Conservation (phyloP, 2,888 invertebrate genomes). For the Noctua fimbriata region DNA sequence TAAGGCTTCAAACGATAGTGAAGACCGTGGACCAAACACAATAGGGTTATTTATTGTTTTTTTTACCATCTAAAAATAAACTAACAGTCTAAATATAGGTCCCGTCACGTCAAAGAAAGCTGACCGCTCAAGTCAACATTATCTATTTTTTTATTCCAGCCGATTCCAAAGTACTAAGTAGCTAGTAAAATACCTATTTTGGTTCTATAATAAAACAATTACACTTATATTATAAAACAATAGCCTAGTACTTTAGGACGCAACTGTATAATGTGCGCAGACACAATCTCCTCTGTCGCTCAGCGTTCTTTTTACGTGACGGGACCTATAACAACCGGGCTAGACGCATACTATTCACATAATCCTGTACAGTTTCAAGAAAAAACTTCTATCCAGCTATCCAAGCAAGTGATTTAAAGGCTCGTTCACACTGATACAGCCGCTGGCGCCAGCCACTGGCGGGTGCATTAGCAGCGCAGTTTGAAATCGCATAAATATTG, state of each 20-base stretch:
- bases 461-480: conserved; percentile 56
- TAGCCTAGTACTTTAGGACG: too few species aligned
- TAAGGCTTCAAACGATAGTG: neutral
- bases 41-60: too few species aligned
- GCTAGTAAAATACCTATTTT: too few species aligned
- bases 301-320: too few species aligned
- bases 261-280: too few species aligned
- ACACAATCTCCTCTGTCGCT: too few species aligned
- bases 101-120: too few species aligned
- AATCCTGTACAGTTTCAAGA: conserved; percentile 10
- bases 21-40: neutral
- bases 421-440: conserved; percentile 41
- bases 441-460: conserved; percentile 59
- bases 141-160: too few species aligned
- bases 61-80: neutral
- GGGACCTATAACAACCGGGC: neutral
- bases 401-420: conserved; percentile 45
- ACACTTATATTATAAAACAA: too few species aligned
- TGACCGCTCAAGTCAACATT: too few species aligned
- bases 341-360: neutral
- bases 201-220: too few species aligned
- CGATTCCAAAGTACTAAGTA: too few species aligned
- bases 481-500: conserved; percentile 63
- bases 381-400: conserved; percentile 14
- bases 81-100: neutral